Evolutionary conservation across 2,797 vertebrate species (phyloP), one percentile per base, ranked within the genome.

Genomic region (Lagocephalus sceleratus): DNA sequence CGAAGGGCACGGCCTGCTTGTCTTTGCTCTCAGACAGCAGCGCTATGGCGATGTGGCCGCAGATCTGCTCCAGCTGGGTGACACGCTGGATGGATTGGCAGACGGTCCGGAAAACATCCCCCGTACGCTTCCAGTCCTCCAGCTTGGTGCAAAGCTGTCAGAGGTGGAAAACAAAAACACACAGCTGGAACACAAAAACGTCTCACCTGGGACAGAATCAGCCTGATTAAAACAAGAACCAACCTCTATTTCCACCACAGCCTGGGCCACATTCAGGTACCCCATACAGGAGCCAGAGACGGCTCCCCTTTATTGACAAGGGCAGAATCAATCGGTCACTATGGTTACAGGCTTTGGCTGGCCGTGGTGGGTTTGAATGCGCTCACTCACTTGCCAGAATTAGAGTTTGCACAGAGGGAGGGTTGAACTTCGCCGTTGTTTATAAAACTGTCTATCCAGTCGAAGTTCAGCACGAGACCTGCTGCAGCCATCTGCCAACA

Each of bases 71-170:
- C 71, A 97, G 75, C 52, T 95, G 90, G 65, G 52, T 81, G 54
- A 82, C 74, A 61, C 83, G 87, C 69, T 91, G 86, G 76, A 75
- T 88, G 60, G 83, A 84, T 25, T 71, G 83, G 79, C 91, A 94
- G 39, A 92, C 63, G 22, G 58, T 84, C 57, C 82, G 71, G 71
- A 95, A 98, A 9, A 94, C 81, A 60, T 62, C 75, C 54, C 93
- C 96, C 71, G 97, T 76, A 72, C 81, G 88, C 48, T 51, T 70
- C 96, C 96, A 98, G 79, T 98, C 90, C 43, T 87, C 81, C 63
- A 90, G 93, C 74, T 92, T 92, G 76, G 87, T 89, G 85, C 90
- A 95, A 54, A 91, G 85, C 97, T 98, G 82, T 53, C 20, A 29
- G 29, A 2, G 14, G n/a, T n/a, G n/a, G n/a, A n/a, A n/a, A n/a